These are phyloP conservation scores for Acinonyx jubatus DNA, from an alignment of 2,113 vertebrate genomes.

Conservation along the genomic window DNA sequence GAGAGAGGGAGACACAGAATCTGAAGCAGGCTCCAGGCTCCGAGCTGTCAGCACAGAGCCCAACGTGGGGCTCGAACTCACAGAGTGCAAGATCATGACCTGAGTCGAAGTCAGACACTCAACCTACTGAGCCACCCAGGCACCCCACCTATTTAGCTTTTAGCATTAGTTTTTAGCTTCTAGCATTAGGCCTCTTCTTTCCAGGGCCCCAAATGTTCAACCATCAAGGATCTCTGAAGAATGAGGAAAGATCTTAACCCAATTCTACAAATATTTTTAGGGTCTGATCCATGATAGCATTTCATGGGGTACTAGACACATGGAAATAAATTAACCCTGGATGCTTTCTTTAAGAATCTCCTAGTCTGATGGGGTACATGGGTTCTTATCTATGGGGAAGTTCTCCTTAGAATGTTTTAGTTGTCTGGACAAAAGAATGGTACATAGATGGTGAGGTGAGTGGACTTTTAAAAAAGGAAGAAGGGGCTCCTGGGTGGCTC, in stretches of 20 bases:
- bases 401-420: not conserved
- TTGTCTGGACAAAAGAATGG: not conserved
- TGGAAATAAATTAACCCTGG: not conserved
- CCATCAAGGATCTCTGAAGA: not conserved
- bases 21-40: too few relatives aligned
- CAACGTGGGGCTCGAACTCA: too few relatives aligned
- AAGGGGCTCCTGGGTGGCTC: too few relatives aligned
- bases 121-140: too few relatives aligned
- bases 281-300: not conserved
- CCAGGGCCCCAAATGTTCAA: not conserved
- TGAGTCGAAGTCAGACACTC: too few relatives aligned
- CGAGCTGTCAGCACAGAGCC: too few relatives aligned
- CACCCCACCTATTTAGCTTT: not conserved
- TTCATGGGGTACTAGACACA: not conserved
- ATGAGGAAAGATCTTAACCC: not conserved
- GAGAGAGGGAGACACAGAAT: too few relatives aligned
- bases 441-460: not conserved
- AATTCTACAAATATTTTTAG: not conserved
- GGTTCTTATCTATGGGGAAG: not conserved
- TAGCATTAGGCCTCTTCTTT: not conserved
- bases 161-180: not conserved
- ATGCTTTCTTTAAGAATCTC: not conserved
- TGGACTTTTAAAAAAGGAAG: not conserved
- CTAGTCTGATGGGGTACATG: not conserved
- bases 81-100: too few relatives aligned